A percentile compares a stretch with the other conserved stretches of the same genome.
Conservation (phyloP, 2,113 vertebrate genomes). For the Otocyon megalotis region DNA sequence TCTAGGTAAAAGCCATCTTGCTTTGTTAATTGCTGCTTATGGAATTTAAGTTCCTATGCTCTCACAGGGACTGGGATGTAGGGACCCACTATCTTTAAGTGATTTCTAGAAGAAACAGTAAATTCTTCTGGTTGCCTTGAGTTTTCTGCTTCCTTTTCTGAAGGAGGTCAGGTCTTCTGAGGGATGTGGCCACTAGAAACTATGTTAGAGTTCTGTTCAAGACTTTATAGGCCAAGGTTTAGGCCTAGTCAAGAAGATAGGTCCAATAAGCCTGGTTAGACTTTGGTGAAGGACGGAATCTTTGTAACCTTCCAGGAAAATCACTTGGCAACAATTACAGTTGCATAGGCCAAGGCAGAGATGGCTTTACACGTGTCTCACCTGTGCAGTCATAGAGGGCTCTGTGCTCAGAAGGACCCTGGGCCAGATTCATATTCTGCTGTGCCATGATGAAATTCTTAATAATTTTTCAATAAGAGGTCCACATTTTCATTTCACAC, state of each 20-base stretch:
- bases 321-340: fast-evolving
- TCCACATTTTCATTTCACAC: not conserved
- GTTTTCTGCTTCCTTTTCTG: not conserved
- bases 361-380: fast-evolving
- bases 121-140: not conserved
- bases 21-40: not conserved
- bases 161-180: fast-evolving
- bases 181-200: not conserved
- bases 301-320: not conserved
- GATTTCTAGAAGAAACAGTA: not conserved
- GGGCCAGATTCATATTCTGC: fast-evolving
- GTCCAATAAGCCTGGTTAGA: not conserved
- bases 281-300: not conserved
- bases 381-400: not conserved
- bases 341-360: fast-evolving
- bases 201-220: not conserved
- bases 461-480: not conserved
- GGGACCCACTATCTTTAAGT: not conserved
- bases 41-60: not conserved
- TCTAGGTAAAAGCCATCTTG: not conserved
- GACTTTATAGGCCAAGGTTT: not conserved
- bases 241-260: not conserved
- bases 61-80: not conserved
- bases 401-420: not conserved
- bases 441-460: not conserved